Base-by-base conservation (phyloP, 2,888 invertebrate species). In the Thecophora atra region DNA sequence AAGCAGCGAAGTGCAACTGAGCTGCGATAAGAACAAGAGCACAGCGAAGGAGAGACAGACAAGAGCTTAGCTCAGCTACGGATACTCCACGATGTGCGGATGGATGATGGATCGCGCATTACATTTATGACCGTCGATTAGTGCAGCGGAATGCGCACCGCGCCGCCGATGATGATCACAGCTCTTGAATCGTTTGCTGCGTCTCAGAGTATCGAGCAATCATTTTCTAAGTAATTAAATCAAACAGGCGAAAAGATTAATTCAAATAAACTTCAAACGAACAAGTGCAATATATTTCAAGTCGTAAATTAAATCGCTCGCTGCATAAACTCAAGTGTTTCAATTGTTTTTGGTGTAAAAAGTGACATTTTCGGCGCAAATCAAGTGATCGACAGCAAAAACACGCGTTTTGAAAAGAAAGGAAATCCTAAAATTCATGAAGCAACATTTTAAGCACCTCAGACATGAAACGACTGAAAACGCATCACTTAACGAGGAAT, bases 31-130 rank as follows among this genome's bases (percentile, higher is more conserved):
- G 11, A 51, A 51, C 67, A 67, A 52, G 28, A 17, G 21, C 5
- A 26, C 26, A 58, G 26, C 44, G 28, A 44, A n/a, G n/a, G n/a
- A n/a, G n/a, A n/a, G 11, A 30, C 44, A 44, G 7, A 11, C 44
- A 17, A n/a, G 47, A 6, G 47, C 15, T 17, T n/a, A 11, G 47
- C 47, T 47, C 17, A 47, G n/a, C 47, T 30, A 4, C 37, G 30
- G 26, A 26, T 37, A 37, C 37, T 37, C 37, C 37, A 37, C 37
- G 37, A 8, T 44, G 44, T 37, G 44, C 42, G 30, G 42, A 8
- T n/a, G 21, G 28, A 60, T 69, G 69, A 60, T 47, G 51, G 28
- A 60, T 69, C 26, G 60, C 44, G 69, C 68, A 51, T 66, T 54
- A 28, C 28, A 26, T 58, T 60, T 42, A 58, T 60, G 60, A 44